Conservation (phyloP, 2,888 invertebrate genomes). For the Shargacucullia verbasci region DNA sequence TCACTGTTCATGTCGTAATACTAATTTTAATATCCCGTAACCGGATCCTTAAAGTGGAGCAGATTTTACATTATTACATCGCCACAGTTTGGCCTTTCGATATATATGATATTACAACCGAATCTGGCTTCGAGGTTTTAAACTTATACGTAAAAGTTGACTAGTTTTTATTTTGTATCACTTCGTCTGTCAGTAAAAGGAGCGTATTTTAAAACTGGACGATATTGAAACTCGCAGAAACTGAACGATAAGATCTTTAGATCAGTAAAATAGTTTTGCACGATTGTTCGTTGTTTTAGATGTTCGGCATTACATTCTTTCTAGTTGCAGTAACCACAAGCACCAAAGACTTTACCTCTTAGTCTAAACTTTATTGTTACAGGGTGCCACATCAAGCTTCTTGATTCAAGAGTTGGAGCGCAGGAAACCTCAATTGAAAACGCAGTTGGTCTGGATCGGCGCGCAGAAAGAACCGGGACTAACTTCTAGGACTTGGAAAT, state of each 20-base stretch:
- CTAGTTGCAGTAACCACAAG: no score
- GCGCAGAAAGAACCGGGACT: slow-evolving; percentile 96
- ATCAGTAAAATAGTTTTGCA: no score
- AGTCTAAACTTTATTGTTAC: slow-evolving; percentile 33
- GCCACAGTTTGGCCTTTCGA: no score
- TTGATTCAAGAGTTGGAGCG: slow-evolving; percentile 94
- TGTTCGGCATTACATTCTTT: no score
- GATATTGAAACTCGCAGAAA: no score
- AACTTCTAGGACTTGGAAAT: slow-evolving; percentile 95
- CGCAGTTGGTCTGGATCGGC: slow-evolving; percentile 97
- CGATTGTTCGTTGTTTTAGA: no score
- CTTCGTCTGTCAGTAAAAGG: no score
- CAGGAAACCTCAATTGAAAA: slow-evolving; percentile 93
- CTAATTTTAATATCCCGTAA: neutral
- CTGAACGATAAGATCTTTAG: no score
- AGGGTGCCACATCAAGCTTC: slow-evolving; percentile 91
- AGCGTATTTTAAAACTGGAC: no score
- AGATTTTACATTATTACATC: neutral
- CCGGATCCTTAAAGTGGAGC: neutral
- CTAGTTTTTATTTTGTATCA: no score
- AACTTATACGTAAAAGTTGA: no score
- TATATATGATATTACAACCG: neutral
- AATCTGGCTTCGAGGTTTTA: neutral
- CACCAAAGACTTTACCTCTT: neutral
- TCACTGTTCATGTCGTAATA: no score